A percentile compares a stretch with the other conserved stretches of the same genome.
Conservation (phyloP, 2,888 invertebrate species). For the Lithophane socia region DNA sequence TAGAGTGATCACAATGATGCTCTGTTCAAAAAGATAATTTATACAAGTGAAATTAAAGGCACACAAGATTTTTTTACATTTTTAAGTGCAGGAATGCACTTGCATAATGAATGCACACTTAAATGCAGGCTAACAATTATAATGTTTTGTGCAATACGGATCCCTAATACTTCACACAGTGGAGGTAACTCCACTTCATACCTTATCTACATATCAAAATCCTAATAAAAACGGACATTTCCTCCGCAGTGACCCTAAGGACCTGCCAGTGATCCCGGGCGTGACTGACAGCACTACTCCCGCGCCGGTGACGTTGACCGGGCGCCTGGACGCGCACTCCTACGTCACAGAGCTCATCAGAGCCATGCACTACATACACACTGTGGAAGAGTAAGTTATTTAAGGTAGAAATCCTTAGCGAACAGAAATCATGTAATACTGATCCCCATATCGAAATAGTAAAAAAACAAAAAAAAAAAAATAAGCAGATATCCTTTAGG, state of each 20-base stretch:
- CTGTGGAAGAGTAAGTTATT: slow-evolving; percentile 81
- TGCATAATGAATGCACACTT: too few species aligned
- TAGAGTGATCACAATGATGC: neutral
- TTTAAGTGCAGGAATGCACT: too few species aligned
- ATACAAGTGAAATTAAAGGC: too few species aligned
- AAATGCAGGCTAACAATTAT: too few species aligned
- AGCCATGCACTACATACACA: slow-evolving; percentile 83
- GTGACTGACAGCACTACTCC: slow-evolving; percentile 53
- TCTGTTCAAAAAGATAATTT: neutral
- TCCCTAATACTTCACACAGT: too few species aligned
- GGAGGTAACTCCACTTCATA: too few species aligned
- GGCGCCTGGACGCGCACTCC: slow-evolving; percentile 81
- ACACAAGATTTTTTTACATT: too few species aligned
- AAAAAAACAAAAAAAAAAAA: too few species aligned
- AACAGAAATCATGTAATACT: neutral
- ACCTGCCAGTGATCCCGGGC: slow-evolving; percentile 80
- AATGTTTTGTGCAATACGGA: too few species aligned
- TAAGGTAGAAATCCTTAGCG: too few species aligned
- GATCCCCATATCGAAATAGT: too few species aligned
- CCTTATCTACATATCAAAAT: neutral
- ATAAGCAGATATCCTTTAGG: too few species aligned
- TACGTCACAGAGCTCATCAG: slow-evolving; percentile 83
- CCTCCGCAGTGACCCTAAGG: slow-evolving; percentile 67
- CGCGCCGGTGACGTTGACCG: slow-evolving; percentile 51
- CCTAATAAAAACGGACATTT: neutral